Evolutionary conservation across 2,113 vertebrate species (phyloP), one percentile per base, ranked within the genome.

Genomic region (Coregonus clupeaformis): DNA sequence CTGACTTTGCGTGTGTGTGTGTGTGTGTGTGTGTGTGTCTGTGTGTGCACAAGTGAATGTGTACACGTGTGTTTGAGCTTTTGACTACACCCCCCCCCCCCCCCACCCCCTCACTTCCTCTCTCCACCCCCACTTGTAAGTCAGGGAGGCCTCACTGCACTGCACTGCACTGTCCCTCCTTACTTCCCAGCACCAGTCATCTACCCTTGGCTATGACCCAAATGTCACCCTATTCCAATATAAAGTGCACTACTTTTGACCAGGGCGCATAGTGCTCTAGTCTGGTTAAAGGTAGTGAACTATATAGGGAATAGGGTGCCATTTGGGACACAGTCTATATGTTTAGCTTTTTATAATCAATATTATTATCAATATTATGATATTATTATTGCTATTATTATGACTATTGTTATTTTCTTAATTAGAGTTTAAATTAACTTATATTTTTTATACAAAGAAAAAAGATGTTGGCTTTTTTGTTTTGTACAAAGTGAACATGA

Each of bases 341-440:
- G 91, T 93, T 92, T 90, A 91, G 88, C 89, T 87, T 86, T 89
- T 87, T 86, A 90, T 91, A 86, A 87, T 91, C 85, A 90, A 89
- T 80, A 89, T 90, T 90, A 90, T 84, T 84, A 84, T 86, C 87
- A 78, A 86, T 83, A 79, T 80, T 45, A 77, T 77, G 68, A 86
- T 87, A 42, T 11, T 78, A 88, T 86, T 70, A 87, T 88, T 89
- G 89, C 85, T 88, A 75, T 81, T 88, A 88, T 90, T 92, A 93
- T 89, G 86, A 89, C 87, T 92, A 87, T 91, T 91, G 87, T 93
- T 93, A 92, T 94, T 94, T 93, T 93, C 91, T 90, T 92, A 92
- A 92, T 93, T 94, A 93, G 90, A 93, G 83, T 92, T 93, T 92
- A 93, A 93, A 93, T 93, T 93, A 93, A 94, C 92, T 93, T 93